These are phyloP conservation scores for Polypterus bichir DNA, from an alignment of 2,113 vertebrate species.

Conservation along the genomic window DNA sequence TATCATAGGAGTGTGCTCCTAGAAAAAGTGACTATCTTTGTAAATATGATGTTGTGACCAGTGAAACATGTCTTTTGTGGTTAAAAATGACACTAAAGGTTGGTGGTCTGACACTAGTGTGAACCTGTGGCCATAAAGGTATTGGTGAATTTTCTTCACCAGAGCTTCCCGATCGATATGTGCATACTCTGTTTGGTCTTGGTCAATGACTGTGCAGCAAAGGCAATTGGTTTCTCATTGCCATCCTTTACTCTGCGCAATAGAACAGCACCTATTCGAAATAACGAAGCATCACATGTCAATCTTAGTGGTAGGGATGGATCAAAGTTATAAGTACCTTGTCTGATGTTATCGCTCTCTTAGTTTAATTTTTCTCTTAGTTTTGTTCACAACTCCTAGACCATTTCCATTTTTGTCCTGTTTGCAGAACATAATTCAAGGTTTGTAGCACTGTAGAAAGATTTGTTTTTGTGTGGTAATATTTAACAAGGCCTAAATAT, in stretches of 20 bases:
- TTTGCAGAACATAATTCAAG: too few species aligned
- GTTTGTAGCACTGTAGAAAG: not conserved
- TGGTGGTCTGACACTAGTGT: conserved; percentile 13
- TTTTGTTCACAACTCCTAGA: not conserved
- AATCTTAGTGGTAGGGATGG: not conserved
- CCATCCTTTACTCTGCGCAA: conserved; percentile 8
- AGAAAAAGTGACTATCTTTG: conserved; percentile 5
- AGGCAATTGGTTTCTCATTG: conserved; percentile 9
- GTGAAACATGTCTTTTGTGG: conserved; percentile 2
- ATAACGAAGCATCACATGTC: not conserved
- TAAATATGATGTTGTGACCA: conserved; percentile 1
- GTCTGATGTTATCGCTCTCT: conserved; percentile 8
- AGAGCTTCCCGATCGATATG: conserved; percentile 13
- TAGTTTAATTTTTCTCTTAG: conserved; percentile 19
- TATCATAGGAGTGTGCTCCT: not conserved
- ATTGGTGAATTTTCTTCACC: conserved; percentile 11
- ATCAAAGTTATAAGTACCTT: conserved; percentile 12
- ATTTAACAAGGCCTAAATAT: not conserved
- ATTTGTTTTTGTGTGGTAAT: not conserved
- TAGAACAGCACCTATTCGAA: conserved; percentile 3
- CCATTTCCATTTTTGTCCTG: too few species aligned
- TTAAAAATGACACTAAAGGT: conserved; percentile 11
- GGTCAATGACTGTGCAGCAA: conserved; percentile 8
- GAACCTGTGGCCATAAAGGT: conserved; percentile 8
- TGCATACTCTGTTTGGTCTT: conserved; percentile 4